phyloP scores from a whole-genome alignment of 2,888 invertebrate genomes.

The Drosophila mimica region DNA sequence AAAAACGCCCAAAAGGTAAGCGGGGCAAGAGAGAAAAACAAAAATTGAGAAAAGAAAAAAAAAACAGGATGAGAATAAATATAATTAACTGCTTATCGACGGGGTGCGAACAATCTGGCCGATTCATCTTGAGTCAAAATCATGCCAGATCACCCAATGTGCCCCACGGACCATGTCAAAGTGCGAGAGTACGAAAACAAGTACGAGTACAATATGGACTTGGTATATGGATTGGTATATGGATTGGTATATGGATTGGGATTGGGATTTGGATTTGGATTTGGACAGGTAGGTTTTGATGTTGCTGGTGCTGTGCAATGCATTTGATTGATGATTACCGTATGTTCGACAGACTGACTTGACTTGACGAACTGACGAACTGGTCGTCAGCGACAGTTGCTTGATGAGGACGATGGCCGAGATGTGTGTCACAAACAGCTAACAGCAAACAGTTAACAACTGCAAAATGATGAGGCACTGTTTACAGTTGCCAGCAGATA shows the following conservation, averaged over 20 bases:
- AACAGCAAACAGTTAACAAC: slow-evolving; percentile 36
- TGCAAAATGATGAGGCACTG: slow-evolving; percentile 42
- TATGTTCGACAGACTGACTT: slow-evolving; percentile 50
- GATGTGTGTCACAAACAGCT: slow-evolving; percentile 58
- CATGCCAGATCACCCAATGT: slow-evolving; percentile 68
- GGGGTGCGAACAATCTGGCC: slow-evolving; percentile 75
- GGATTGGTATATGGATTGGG: background rate
- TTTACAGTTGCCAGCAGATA: slow-evolving; percentile 67
- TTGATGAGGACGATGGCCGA: slow-evolving; percentile 28
- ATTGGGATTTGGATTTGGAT: slow-evolving; percentile 10
- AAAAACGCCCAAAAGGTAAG: slow-evolving; percentile 55
- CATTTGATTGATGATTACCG: slow-evolving; percentile 68
- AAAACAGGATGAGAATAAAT: slow-evolving; percentile 71
- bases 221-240: slow-evolving; percentile 10
- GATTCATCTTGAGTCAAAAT: slow-evolving; percentile 72
- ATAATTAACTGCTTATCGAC: slow-evolving; percentile 78
- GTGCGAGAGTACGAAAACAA: slow-evolving; percentile 7
- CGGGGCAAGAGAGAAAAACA: background rate
- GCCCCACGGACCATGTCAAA: slow-evolving; percentile 34
- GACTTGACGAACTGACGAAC: slow-evolving; percentile 34
- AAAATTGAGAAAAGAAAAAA: slow-evolving; percentile 1
- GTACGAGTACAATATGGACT: slow-evolving; percentile 16
- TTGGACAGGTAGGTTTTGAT: slow-evolving; percentile 35
- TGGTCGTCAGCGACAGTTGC: slow-evolving; percentile 62
- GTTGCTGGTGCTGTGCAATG: slow-evolving; percentile 48